Conservation (phyloP, 30 jellyfish, hydroid and myxozoan genomes). For the Aurelia aurita region DNA sequence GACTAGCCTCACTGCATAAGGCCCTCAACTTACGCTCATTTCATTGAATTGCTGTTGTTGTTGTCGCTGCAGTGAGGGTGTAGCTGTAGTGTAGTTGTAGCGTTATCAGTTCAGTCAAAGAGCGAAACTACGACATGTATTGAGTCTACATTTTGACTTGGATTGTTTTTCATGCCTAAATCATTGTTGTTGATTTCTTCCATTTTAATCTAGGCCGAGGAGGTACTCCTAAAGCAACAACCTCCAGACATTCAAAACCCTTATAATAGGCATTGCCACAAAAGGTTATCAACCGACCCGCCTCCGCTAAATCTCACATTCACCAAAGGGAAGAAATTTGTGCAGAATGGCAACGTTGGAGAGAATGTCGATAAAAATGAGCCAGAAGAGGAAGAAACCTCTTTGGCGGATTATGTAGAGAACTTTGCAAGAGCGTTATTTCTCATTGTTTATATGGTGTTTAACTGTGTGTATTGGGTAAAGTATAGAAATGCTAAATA, state of each 20-base stretch:
- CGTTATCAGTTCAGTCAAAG: too few relatives aligned
- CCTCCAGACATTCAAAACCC: conserved; percentile 19
- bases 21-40: too few relatives aligned
- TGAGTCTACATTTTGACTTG: too few relatives aligned
- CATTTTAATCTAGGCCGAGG: conserved; percentile 5
- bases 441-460: conserved; percentile 74
- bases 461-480: conserved; percentile 91
- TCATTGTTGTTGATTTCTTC: too few relatives aligned
- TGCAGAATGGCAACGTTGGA: conserved; percentile 23
- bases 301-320: conserved; percentile 20
- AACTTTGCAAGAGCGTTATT: conserved; percentile 84
- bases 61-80: too few relatives aligned
- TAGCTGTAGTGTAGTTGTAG: too few relatives aligned
- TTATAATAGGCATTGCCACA: conserved; percentile 47
- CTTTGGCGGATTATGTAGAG: conserved; percentile 83
- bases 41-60: too few relatives aligned
- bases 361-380: neutral
- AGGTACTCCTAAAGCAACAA: conserved; percentile 5
- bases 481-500: conserved; percentile 56
- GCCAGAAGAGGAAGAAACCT: conserved; percentile 30
- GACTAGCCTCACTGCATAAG: too few relatives aligned
- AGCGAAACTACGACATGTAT: too few relatives aligned
- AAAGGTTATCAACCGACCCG: conserved; percentile 53
- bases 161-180: too few relatives aligned
- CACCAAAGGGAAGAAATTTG: conserved; percentile 4